Base-by-base conservation (phyloP, 2,113 vertebrate genomes). In the Lutjanus erythropterus region DNA sequence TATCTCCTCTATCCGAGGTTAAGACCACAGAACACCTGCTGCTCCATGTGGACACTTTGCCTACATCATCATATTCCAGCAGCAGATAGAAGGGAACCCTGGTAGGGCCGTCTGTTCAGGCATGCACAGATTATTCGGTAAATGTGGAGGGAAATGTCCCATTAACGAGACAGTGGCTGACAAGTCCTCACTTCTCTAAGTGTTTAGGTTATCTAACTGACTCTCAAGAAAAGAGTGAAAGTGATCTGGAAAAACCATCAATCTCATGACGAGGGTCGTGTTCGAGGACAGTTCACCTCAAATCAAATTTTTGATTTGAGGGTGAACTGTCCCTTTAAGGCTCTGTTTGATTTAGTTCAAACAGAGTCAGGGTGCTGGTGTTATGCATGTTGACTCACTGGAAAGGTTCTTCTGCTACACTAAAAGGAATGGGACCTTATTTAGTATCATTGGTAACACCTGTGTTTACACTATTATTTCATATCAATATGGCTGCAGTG, bases 1-100 rank as follows among this genome's bases (percentile, higher is more conserved):
- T 75, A 91, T 93, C 91, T 81, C 80, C 27, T 84, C 72, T 25
- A 80, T 84, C 85, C 80, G 62, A 76, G 65, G 76, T 88, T 86
- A 93, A 88, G 56, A 79, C 85, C 69, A 71, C 37, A 10, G 21
- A 79, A 77, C 83, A 89, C 84, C 89, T 90, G 89, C 80, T 89
- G 84, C 83, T 91, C 83, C 83, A 88, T 56, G 73, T 76, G 55
- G 50, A 80, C 62, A 35, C 66, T 75, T 55, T 83, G 75, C 75
- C 19, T n/a, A 66, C 80, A 75, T 92, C 87, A 89, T 90, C 88
- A 83, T 82, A 74, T 86, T 82, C 25, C 14, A 19, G 46, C 14
- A 19, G 46, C 64, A 29, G 84, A 64, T 0, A 31, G 35, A 61
- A 12, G 35, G 33, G 78, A 78, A 69, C 44, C 6, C 4, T 18